phyloP scores from a whole-genome alignment of 2,797 vertebrate genomes.

The Rousettus madagascariensis region DNA sequence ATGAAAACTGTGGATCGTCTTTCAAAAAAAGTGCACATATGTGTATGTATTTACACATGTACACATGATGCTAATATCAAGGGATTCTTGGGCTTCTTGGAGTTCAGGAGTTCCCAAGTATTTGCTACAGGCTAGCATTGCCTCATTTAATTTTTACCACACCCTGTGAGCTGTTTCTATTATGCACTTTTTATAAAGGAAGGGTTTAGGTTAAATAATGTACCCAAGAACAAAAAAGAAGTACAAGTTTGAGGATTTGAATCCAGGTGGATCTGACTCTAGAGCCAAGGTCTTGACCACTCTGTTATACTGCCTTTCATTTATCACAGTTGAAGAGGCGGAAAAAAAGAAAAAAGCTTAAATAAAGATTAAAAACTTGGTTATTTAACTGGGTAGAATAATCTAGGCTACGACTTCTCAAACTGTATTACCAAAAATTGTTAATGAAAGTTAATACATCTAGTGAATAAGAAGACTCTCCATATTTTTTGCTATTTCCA shows the following conservation, averaged over 20 bases:
- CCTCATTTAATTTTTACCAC: slow-evolving; percentile 9
- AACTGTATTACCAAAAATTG: slow-evolving; percentile 32
- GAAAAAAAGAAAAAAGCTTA: neutral
- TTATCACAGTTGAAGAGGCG: neutral
- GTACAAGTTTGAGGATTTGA: neutral
- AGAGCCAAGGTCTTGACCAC: neutral
- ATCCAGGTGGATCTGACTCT: neutral
- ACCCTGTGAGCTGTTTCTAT: neutral
- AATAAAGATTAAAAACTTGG: neutral
- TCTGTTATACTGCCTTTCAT: neutral
- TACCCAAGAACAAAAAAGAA: neutral
- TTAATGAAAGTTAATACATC: neutral
- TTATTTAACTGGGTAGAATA: neutral
- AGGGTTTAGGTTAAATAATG: slow-evolving; percentile 11
- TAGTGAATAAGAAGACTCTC: neutral
- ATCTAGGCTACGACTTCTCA: neutral
- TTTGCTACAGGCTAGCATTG: neutral
- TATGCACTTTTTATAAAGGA: neutral
- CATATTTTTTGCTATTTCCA: neutral
- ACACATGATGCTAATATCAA: neutral
- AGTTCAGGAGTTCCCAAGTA: neutral
- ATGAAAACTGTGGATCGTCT: neutral
- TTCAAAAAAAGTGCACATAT: neutral
- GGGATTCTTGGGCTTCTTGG: neutral
- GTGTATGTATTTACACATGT: neutral